phyloP scores from a whole-genome alignment of 2,888 invertebrate genomes.

The Tupiocoris notatus region DNA sequence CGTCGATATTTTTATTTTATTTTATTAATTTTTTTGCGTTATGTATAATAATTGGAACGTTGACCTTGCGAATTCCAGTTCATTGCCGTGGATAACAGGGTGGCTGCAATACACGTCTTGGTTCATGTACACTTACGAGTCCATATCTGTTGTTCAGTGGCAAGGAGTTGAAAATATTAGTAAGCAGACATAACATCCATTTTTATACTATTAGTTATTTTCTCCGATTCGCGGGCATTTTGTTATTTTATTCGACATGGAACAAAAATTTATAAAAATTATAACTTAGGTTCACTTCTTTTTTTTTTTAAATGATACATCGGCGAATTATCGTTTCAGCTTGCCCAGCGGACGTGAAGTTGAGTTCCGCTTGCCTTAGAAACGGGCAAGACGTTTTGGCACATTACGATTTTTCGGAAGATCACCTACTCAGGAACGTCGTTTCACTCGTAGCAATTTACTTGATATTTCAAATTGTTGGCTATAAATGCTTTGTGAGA shows the following conservation, averaged over 20 bases:
- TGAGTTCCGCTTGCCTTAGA: constrained; percentile 68
- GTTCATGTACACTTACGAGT: constrained; percentile 84
- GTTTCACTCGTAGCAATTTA: constrained; percentile 66
- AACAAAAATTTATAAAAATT: too few relatives aligned
- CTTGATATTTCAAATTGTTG: constrained; percentile 68
- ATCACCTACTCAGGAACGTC: constrained; percentile 62
- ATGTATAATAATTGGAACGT: too few relatives aligned
- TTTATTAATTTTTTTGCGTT: too few relatives aligned
- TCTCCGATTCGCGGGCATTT: too few relatives aligned
- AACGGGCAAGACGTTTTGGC: constrained; percentile 70
- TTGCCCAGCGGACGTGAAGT: constrained; percentile 50
- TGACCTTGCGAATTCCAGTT: constrained; percentile 47
- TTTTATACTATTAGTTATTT: too few relatives aligned
- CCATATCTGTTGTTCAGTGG: constrained; percentile 80
- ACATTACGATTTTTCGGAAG: constrained; percentile 68
- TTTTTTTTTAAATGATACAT: too few relatives aligned
- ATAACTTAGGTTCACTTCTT: too few relatives aligned
- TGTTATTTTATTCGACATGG: too few relatives aligned
- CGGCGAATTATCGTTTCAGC: constrained; percentile 63
- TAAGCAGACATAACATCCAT: too few relatives aligned
- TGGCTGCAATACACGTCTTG: constrained; percentile 82
- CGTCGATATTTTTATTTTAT: constrained; percentile 18
- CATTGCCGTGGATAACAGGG: constrained; percentile 62
- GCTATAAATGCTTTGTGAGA: constrained; percentile 62
- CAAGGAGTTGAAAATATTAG: constrained; percentile 70